Evolutionary conservation across 1,140 invertebrate genomes (phyloP), one percentile per base, ranked within the genome.

Genomic region (Aphis craccivora): DNA sequence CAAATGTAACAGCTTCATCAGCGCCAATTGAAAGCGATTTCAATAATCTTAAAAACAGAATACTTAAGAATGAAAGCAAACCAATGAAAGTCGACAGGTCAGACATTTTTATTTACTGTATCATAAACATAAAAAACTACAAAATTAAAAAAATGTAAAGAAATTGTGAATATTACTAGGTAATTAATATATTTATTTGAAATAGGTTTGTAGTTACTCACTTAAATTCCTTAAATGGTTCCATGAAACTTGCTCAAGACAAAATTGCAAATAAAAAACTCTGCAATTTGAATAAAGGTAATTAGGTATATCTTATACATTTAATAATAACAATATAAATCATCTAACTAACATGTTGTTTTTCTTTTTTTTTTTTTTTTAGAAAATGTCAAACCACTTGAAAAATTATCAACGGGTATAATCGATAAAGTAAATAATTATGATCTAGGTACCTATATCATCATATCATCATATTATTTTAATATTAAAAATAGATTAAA

Each of bases 81-180:
- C 76, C 76, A 81, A 81, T 81, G 76, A 81, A 81, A 81, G 76
- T 81, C 0, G 76, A 81, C 76, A 81, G 76, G 35, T 81, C n/a
- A 35, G 18, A 76, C 30, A 76, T 76, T 76, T 76, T n/a, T 81
- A 81, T 35, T 81, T 20, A 37, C 14, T 81, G 1, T n/a, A 76
- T 4, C 22, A 5, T 5, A 55, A 55, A 67, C 30, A 67, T 67
- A 22, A 67, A 81, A 18, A 37, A 25, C 60, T 67, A 9, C 37
- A 37, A 45, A 45, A 30, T 76, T 76, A 76, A 76, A 76, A 76
- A 30, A n/a, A 37, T 35, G 18, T 37, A 81, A 7, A 18, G 18
- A 81, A 35, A 45, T 81, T 37, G 18, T 35, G 1, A 2, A 81
- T 35, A 1, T 35, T 20, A 81, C 18, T 81, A 18, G 37, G 37